Evolutionary conservation across 2,113 vertebrate species (phyloP).

Genomic region (Thalassoma bifasciatum): DNA sequence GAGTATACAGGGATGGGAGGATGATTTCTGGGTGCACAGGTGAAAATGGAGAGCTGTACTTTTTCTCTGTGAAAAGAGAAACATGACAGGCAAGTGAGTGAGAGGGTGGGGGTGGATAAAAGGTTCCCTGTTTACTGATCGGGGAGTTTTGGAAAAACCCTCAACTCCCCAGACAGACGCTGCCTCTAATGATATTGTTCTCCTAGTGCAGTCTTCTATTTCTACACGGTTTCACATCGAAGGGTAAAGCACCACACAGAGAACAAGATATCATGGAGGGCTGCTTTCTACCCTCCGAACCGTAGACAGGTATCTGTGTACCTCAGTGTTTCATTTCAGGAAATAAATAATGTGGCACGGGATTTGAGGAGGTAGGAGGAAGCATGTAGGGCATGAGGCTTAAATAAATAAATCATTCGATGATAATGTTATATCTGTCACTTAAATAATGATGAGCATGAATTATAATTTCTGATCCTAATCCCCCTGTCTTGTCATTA

Average conservation of each 20-base stretch:
- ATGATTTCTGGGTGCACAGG: conserved; percentile 70
- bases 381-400: conserved; percentile 75
- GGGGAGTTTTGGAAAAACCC: conserved; percentile 14
- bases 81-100: conserved; percentile 39
- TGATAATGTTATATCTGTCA: conserved; percentile 60
- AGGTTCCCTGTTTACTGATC: conserved; percentile 65
- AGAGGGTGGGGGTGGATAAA: conserved; percentile 8
- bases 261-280: conserved; percentile 66
- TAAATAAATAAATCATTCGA: conserved; percentile 73
- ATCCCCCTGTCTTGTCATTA: conserved; percentile 61
- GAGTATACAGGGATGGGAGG: conserved; percentile 63
- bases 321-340: conserved; percentile 63
- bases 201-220: conserved; percentile 72
- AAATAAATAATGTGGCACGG: conserved; percentile 79
- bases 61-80: conserved; percentile 68
- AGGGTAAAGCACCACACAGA: conserved; percentile 67
- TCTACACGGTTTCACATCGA: conserved; percentile 73
- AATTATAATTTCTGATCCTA: conserved; percentile 63
- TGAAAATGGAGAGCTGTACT: conserved; percentile 75
- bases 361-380: conserved; percentile 76
- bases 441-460: conserved; percentile 66
- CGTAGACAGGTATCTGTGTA: conserved; percentile 41
- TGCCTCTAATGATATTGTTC: conserved; percentile 67
- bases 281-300: conserved; percentile 63
- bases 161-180: conserved; percentile 52